phyloP scores from a whole-genome alignment of 2,888 invertebrate species.

The Pseudoips prasinana region DNA sequence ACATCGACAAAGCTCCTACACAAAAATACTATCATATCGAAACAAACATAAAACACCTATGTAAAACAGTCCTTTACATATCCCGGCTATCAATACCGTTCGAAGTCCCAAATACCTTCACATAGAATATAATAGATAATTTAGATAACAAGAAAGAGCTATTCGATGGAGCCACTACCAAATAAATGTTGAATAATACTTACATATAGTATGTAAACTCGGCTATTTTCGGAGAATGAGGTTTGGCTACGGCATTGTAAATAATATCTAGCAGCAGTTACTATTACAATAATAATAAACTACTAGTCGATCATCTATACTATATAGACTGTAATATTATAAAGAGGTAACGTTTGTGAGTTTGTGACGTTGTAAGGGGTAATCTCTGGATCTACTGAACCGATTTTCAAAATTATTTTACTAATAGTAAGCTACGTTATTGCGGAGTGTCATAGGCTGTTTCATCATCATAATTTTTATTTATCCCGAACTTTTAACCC shows the following conservation, averaged over 20 bases:
- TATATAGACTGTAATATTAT: no score
- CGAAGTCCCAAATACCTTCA: slow-evolving; percentile 38
- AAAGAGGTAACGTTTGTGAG: no score
- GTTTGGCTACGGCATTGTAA: not conserved
- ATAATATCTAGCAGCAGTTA: no score
- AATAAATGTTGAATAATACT: slow-evolving; percentile 58
- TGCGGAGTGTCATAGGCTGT: no score
- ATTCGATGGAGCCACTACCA: slow-evolving; percentile 45
- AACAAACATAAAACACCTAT: slow-evolving; percentile 35
- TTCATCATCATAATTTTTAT: no score
- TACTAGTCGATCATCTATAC: no score
- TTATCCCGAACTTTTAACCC: no score
- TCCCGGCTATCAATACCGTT: slow-evolving; percentile 44
- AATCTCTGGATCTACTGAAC: no score
- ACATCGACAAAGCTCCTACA: slow-evolving; percentile 8
- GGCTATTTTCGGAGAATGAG: slow-evolving; percentile 17
- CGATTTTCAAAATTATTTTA: no score
- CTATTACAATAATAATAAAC: no score
- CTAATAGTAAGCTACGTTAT: no score
- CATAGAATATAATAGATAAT: slow-evolving; percentile 61
- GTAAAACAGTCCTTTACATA: slow-evolving; percentile 39
- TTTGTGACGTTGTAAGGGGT: no score
- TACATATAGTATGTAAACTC: slow-evolving; percentile 36
- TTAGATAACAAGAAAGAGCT: slow-evolving; percentile 68
- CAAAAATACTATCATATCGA: slow-evolving; percentile 27